Evolutionary conservation across 2,888 invertebrate species (phyloP).

Genomic region (Cephus nigrinus): DNA sequence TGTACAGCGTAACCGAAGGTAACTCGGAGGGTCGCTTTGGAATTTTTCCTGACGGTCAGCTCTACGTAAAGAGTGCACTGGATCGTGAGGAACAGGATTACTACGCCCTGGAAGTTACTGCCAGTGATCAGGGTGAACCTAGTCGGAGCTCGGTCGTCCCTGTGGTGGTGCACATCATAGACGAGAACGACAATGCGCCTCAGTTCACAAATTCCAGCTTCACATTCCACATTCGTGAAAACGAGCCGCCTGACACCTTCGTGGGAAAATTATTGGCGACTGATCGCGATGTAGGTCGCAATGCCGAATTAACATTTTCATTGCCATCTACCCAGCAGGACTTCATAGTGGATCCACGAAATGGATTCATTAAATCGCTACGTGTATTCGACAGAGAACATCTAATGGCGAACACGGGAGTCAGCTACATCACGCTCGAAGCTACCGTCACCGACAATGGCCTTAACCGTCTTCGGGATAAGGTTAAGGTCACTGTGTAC

Average conservation of each 20-base stretch:
- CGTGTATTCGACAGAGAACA: conserved; percentile 91
- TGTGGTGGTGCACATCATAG: conserved; percentile 91
- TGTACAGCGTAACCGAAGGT: conserved; percentile 87
- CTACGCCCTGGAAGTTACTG: conserved; percentile 88
- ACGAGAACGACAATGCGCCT: conserved; percentile 97
- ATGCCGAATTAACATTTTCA: conserved; percentile 89
- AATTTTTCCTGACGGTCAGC: conserved; percentile 92
- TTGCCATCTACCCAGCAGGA: conserved; percentile 78
- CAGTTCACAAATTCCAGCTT: conserved; percentile 92
- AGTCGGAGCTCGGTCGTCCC: conserved; percentile 86
- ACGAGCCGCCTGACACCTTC: conserved; percentile 88
- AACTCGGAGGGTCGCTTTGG: conserved; percentile 90
- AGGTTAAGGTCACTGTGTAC: conserved; percentile 87
- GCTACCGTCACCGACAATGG: conserved; percentile 91
- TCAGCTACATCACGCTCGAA: conserved; percentile 84
- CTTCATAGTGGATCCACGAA: conserved; percentile 88
- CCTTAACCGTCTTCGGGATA: conserved; percentile 78
- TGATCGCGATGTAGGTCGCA: conserved; percentile 90
- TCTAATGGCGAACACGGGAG: conserved; percentile 80
- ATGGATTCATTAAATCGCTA: conserved; percentile 89
- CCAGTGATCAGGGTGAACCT: conserved; percentile 83
- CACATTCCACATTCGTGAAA: conserved; percentile 89
- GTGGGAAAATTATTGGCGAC: conserved; percentile 91
- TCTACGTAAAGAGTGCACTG: conserved; percentile 87
- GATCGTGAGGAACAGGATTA: conserved; percentile 93